Conservation (phyloP, 1,140 invertebrate species). For the Oncopeltus fasciatus region DNA sequence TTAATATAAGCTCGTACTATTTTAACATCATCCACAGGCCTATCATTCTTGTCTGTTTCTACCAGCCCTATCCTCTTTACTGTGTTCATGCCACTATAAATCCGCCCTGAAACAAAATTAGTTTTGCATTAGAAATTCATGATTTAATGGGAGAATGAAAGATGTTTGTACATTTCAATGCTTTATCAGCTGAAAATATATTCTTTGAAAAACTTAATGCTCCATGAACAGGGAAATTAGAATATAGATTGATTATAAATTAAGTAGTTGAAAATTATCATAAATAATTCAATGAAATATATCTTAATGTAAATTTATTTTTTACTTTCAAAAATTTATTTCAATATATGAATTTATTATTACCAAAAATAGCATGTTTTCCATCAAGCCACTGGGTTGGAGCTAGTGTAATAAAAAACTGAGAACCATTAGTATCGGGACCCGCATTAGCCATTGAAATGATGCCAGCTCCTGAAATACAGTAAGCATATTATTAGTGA, state of each 20-base stretch:
- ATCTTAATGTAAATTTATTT: too few species aligned
- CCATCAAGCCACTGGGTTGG: conserved; percentile 96
- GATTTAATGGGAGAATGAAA: too few species aligned
- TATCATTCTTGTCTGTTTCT: conserved; percentile 80
- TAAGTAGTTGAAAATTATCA: too few species aligned
- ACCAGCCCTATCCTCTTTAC: conserved; percentile 83
- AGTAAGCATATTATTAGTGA: neutral
- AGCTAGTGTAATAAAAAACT: conserved; percentile 94
- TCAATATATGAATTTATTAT: too few species aligned
- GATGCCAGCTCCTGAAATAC: conserved; percentile 52
- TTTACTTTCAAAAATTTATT: too few species aligned
- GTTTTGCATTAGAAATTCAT: too few species aligned
- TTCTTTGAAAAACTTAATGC: too few species aligned
- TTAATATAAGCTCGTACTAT: conserved; percentile 53
- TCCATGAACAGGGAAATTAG: too few species aligned
- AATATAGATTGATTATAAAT: too few species aligned
- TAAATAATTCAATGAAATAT: too few species aligned
- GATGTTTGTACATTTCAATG: too few species aligned
- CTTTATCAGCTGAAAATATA: too few species aligned
- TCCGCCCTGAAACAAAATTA: conserved; percentile 37
- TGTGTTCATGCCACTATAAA: conserved; percentile 75
- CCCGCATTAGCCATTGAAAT: conserved; percentile 85
- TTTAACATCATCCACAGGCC: conserved; percentile 78
- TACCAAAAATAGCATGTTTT: conserved; percentile 92
- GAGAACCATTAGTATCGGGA: conserved; percentile 90